phyloP scores from a whole-genome alignment of 2,888 invertebrate genomes.

The Melipona beecheii region DNA sequence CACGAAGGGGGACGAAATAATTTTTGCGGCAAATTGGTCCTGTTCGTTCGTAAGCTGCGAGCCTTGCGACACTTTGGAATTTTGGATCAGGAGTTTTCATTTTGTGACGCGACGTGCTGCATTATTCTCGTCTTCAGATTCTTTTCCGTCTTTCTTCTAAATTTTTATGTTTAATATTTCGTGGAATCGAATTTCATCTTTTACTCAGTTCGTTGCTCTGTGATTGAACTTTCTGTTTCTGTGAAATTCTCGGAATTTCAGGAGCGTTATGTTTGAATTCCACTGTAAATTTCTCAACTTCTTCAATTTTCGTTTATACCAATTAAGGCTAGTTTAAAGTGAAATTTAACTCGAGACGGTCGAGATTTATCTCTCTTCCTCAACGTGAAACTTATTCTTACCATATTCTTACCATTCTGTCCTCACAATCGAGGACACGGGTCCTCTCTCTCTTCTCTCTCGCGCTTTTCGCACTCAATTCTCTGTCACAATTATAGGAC shows the following conservation, averaged over 20 bases:
- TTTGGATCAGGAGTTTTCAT: too few species aligned
- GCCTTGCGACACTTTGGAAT: too few species aligned
- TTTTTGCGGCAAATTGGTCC: neutral
- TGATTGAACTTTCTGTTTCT: too few species aligned
- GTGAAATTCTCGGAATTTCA: too few species aligned
- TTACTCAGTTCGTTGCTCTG: too few species aligned
- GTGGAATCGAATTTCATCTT: too few species aligned
- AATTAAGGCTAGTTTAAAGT: neutral
- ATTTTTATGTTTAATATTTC: too few species aligned
- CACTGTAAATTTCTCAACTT: too few species aligned
- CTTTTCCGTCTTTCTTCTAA: too few species aligned
- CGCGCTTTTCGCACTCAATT: neutral
- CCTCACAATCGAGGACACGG: neutral
- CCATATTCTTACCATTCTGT: neutral
- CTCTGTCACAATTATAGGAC: neutral
- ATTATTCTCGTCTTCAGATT: too few species aligned
- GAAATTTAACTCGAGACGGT: neutral
- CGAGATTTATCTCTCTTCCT: neutral
- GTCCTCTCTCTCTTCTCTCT: neutral
- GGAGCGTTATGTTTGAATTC: too few species aligned
- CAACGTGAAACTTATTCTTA: neutral
- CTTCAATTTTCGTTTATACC: neutral
- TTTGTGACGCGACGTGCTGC: too few species aligned
- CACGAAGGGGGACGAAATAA: neutral
- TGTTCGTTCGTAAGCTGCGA: neutral